Conservation (phyloP, 2,113 vertebrate genomes). For the Tupaia tana region DNA sequence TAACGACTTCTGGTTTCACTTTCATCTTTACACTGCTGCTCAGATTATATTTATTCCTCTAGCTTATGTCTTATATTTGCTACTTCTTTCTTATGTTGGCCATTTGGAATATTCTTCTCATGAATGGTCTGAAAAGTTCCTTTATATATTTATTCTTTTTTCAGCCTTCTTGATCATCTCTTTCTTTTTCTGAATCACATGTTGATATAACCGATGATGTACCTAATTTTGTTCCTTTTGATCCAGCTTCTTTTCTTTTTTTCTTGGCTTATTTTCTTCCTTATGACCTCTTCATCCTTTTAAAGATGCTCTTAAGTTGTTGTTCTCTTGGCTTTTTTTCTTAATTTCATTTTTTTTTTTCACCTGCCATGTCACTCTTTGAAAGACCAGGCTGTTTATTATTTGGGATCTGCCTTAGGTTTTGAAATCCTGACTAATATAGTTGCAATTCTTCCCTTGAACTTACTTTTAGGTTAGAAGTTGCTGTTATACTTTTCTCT, state of each 20-base stretch:
- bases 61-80: constrained; percentile 87
- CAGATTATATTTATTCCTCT: constrained; percentile 87
- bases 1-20: constrained; percentile 89
- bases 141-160: constrained; percentile 87
- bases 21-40: constrained; percentile 90
- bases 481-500: not conserved
- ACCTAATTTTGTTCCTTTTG: constrained; percentile 87
- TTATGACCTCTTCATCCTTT: constrained; percentile 85
- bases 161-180: constrained; percentile 87
- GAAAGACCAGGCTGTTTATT: constrained; percentile 83
- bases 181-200: constrained; percentile 86
- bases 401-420: constrained; percentile 92
- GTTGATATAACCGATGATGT: constrained; percentile 88
- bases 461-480: constrained; percentile 78
- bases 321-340: not conserved
- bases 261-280: constrained; percentile 84
- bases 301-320: constrained; percentile 84
- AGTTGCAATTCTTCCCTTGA: constrained; percentile 84
- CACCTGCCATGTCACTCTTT: not conserved
- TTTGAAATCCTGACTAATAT: constrained; percentile 87
- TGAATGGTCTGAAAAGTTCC: constrained; percentile 80
- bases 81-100: constrained; percentile 87
- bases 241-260: constrained; percentile 87
- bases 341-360: not conserved
- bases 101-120: constrained; percentile 85